Conservation (phyloP, 2,888 invertebrate genomes). For the Pecten maximus region DNA sequence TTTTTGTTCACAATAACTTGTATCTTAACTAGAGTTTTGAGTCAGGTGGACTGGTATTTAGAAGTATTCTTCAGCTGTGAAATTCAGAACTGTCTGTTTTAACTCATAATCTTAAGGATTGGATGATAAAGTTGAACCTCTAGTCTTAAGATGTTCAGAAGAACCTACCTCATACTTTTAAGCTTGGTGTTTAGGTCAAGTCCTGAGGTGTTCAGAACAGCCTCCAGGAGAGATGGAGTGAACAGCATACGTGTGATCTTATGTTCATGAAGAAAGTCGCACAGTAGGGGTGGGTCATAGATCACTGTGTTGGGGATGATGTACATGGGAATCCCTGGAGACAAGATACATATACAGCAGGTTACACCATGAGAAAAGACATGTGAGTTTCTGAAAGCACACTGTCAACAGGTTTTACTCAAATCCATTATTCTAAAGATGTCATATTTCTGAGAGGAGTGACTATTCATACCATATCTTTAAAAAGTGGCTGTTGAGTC, state of each 20-base stretch:
- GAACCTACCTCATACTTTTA: conserved; percentile 70
- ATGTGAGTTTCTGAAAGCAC: too few species aligned
- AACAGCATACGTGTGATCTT: conserved; percentile 82
- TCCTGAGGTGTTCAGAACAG: conserved; percentile 79
- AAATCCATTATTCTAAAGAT: too few species aligned
- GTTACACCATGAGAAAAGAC: neutral
- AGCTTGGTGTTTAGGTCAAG: conserved; percentile 65
- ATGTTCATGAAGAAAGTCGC: conserved; percentile 77
- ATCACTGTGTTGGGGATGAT: conserved; percentile 82
- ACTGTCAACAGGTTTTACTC: too few species aligned
- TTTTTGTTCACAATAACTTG: neutral
- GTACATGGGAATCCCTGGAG: conserved; percentile 80
- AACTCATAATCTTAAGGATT: neutral
- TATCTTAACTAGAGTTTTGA: too few species aligned
- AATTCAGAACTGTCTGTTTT: too few species aligned
- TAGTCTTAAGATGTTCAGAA: neutral
- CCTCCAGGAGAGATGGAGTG: conserved; percentile 82
- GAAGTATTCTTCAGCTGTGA: neutral
- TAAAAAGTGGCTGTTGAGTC: too few species aligned
- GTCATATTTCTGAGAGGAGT: too few species aligned
- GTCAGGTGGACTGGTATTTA: too few species aligned
- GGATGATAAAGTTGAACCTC: neutral
- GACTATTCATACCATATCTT: too few species aligned
- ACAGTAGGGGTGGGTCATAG: conserved; percentile 81
- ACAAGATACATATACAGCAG: neutral